Base-by-base conservation (phyloP, 2,113 vertebrate genomes). In the Epinephelus fuscoguttatus region DNA sequence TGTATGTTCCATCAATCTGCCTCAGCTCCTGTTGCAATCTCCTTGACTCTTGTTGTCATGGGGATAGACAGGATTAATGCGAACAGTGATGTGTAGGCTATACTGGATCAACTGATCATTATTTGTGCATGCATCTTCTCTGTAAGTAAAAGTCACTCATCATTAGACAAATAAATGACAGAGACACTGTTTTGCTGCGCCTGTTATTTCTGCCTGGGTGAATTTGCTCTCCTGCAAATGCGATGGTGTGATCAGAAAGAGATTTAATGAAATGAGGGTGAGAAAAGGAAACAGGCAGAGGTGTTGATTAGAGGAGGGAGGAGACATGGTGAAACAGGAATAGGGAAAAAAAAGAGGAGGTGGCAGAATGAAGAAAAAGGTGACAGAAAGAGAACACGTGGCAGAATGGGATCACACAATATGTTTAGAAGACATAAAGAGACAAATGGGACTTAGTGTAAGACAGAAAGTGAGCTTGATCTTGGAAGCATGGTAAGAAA, bases 41-140 rank as follows among this genome's bases (percentile, higher is more conserved):
- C 69, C 21, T 57, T 78, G 53, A 63, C 70, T 61, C 68, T 47
- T 78, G 89, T 92, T 85, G 85, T 88, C 87, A 94, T 94, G 87
- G 90, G 75, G 85, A 93, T 78, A 45, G 81, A 72, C 67, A 61
- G 74, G 74, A 84, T 82, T 49, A 78, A 84, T 67, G 60, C 3
- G 55, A 74, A 53, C 72, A 68, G 50, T 27, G 68, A 18, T 62
- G 37, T 15, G 18, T 42, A 27, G 27, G 27, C 27, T 4, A 50
- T 15, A 86, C 27, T 55, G 68, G 75, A 66, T 74, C 3, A 78
- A 69, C 19, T 57, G 23, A 64, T 70, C 18, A 59, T 59, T 82
- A 18, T 66, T 42, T 64, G n/a, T 27, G 8, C 25, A 23, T 59
- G 9, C 59, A 42, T 82, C 75, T 71, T 27, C 13, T 6, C 12